Evolutionary conservation across 2,113 vertebrate genomes (phyloP), one percentile per base, ranked within the genome.

Genomic region (Pelecanus crispus): DNA sequence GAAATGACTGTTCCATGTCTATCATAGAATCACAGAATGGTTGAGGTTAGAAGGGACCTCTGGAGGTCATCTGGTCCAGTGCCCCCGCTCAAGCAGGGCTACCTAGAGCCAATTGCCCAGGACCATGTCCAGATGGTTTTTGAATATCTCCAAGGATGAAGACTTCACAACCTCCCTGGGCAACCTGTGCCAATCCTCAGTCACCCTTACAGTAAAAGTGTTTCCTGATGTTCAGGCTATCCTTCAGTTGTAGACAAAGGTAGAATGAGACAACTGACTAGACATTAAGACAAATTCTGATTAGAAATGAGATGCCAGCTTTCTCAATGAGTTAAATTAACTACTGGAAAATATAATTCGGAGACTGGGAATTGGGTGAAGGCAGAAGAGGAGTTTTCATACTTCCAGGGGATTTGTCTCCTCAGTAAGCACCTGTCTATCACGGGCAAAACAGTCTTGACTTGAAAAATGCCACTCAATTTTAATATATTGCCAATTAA

Each of bases 1-100:
- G 52, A 55, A 82, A 50, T 1, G 2, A 2, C n/a, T 62, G 6
- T 19, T 4, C 32, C 0, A 0, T 53, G 28, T n/a, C 36, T 50
- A 0, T 50, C 36, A 24, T n/a, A 47, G 29, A 29, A 16, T 36
- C 52, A 55, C 62, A 86, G 63, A 55, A 14, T 16, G 59, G 24
- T 0, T 73, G 59, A 87, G 34, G 45, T 17, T 28, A 24, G 40
- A 32, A 65, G 13, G 26, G 53, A 42, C 36, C 22, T 81, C n/a
- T 50, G 40, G 10, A 79, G 52, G 62, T 58, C 52, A 22, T 17
- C 28, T 36, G 45, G 15, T 42, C 28, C 58, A 55, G 5, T 2
- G 7, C 10, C 11, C 5, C 31, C 80, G 66, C 47, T 83, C 22
- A 49, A 5, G 32, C 19, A 68, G 53, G 36, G 25, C 42, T 62